Evolutionary conservation across 2,888 invertebrate genomes (phyloP).

Genomic region (Neoscelio sp.): DNA sequence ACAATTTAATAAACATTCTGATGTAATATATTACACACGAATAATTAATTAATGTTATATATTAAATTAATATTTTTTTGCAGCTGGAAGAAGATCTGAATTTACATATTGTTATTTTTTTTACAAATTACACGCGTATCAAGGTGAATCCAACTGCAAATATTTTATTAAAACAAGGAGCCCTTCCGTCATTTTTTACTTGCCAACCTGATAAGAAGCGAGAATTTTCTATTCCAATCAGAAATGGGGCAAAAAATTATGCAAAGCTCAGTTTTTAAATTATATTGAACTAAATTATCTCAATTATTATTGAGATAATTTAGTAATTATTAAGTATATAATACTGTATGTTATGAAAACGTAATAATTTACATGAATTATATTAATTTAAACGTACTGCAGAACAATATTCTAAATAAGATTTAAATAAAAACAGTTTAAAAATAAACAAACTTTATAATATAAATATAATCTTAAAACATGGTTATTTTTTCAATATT

Average conservation of each 20-base stretch:
- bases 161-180: slow-evolving; percentile 34
- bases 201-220: slow-evolving; percentile 35
- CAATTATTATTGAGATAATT: too few relatives aligned
- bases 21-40: background rate
- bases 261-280: background rate
- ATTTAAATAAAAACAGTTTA: too few relatives aligned
- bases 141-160: slow-evolving; percentile 39
- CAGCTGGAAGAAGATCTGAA: slow-evolving; percentile 52
- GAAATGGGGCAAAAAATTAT: slow-evolving; percentile 21
- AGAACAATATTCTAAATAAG: too few relatives aligned
- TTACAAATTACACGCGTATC: slow-evolving; percentile 34
- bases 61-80: slow-evolving; percentile 8
- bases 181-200: slow-evolving; percentile 37
- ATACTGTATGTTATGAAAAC: too few relatives aligned
- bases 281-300: background rate
- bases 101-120: too few relatives aligned
- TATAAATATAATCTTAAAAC: too few relatives aligned
- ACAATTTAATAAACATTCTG: background rate
- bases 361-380: too few relatives aligned
- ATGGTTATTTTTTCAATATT: too few relatives aligned
- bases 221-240: background rate
- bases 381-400: too few relatives aligned
- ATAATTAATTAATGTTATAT: background rate
- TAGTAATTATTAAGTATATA: too few relatives aligned
- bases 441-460: too few relatives aligned